A percentile compares a stretch with the other conserved stretches of the same genome.
These are phyloP conservation scores for Orussus abietinus DNA, from an alignment of 1,140 invertebrate species.

Conservation along the genomic window DNA sequence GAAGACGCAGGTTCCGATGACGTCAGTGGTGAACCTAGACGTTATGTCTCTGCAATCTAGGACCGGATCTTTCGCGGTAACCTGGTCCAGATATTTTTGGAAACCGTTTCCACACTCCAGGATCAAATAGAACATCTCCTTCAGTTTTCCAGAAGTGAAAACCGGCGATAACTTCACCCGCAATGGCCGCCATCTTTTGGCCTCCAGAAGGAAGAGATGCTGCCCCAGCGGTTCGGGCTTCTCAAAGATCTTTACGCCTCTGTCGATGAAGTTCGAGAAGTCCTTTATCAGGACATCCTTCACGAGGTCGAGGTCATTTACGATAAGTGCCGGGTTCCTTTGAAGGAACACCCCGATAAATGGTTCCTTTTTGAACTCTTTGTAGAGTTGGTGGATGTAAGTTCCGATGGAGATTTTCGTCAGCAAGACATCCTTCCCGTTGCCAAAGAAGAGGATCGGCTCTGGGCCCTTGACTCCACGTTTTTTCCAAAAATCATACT, in stretches of 20 bases:
- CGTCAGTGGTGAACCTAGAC: slow-evolving; percentile 52
- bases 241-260: slow-evolving; percentile 46
- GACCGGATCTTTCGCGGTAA: slow-evolving; percentile 29
- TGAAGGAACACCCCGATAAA: slow-evolving; percentile 36
- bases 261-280: slow-evolving; percentile 54
- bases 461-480: slow-evolving; percentile 40
- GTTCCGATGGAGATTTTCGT: slow-evolving; percentile 17
- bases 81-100: slow-evolving; percentile 16
- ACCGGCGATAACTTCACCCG: slow-evolving; percentile 12
- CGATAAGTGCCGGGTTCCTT: slow-evolving; percentile 47
- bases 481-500: slow-evolving; percentile 42
- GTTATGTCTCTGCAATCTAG: slow-evolving; percentile 52
- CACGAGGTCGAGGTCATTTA: slow-evolving; percentile 59
- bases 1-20: slow-evolving; percentile 57
- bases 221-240: too few species aligned
- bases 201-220: slow-evolving; percentile 21
- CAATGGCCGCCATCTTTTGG: slow-evolving; percentile 27
- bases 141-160: slow-evolving; percentile 23
- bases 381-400: slow-evolving; percentile 20
- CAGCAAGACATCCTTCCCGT: slow-evolving; percentile 16
- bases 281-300: slow-evolving; percentile 60
- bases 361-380: slow-evolving; percentile 18
- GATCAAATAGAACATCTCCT: slow-evolving; percentile 33
- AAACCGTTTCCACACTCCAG: slow-evolving; percentile 42
- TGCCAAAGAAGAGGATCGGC: slow-evolving; percentile 44